Evolutionary conservation across 1,140 invertebrate genomes (phyloP).

Genomic region (Acyrthosiphon pisum): DNA sequence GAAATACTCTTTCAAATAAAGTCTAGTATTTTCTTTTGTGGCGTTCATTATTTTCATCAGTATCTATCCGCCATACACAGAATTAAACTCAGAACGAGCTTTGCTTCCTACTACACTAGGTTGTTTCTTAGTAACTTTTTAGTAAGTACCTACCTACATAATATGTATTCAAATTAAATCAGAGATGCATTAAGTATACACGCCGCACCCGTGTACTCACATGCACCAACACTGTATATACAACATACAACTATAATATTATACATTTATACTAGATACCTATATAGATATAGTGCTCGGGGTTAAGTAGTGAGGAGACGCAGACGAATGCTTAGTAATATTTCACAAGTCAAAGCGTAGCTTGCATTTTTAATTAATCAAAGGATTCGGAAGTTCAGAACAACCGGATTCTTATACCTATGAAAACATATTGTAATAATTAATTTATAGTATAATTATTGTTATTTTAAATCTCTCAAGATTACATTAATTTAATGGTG

Average conservation of each 20-base stretch:
- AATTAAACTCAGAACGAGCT: background rate
- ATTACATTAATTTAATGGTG: background rate
- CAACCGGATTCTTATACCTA: accelerated
- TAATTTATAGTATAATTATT: background rate
- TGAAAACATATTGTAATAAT: background rate
- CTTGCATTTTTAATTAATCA: background rate
- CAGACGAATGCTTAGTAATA: background rate
- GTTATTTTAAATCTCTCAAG: background rate
- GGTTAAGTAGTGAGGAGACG: background rate
- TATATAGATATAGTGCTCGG: background rate
- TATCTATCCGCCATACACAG: background rate
- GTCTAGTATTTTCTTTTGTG: background rate
- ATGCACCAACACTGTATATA: background rate
- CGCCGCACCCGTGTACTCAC: background rate
- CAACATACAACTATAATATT: background rate
- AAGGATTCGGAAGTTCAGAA: background rate
- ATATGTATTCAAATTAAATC: background rate
- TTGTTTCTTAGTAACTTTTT: background rate
- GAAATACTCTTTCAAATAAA: background rate
- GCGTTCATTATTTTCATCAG: background rate
- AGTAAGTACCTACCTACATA: background rate
- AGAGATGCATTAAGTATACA: background rate
- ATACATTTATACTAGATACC: background rate
- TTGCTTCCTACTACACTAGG: background rate
- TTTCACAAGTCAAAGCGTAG: background rate